phyloP scores from a whole-genome alignment of 2,888 invertebrate species.

The Trachelus tabidus region DNA sequence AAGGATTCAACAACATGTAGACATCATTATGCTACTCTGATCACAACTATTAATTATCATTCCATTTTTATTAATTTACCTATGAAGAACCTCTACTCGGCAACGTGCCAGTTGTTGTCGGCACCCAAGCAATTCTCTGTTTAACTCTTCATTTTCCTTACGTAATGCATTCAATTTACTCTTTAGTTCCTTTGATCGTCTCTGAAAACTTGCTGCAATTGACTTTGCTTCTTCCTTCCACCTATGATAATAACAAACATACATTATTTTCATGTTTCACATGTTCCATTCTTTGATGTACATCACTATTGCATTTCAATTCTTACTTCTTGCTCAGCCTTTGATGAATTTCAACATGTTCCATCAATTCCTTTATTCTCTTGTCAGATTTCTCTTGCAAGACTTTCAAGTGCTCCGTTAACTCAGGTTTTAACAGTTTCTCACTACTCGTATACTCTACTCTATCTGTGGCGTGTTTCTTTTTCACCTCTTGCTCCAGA shows the following conservation, averaged over 20 bases:
- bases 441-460: conserved; percentile 13
- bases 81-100: conserved; percentile 41
- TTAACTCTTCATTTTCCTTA: conserved; percentile 64
- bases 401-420: conserved; percentile 29
- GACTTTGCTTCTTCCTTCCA: conserved; percentile 76
- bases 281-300: conserved; percentile 37
- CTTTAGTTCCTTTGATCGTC: conserved; percentile 69
- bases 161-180: conserved; percentile 70
- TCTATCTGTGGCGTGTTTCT: conserved; percentile 33
- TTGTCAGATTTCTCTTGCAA: conserved; percentile 55
- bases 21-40: background rate
- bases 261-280: conserved; percentile 38
- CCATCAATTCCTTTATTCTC: conserved; percentile 70
- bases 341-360: conserved; percentile 72
- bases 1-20: background rate
- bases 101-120: conserved; percentile 47
- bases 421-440: conserved; percentile 22
- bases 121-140: conserved; percentile 52
- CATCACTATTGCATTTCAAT: conserved; percentile 40
- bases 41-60: background rate
- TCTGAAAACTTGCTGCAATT: conserved; percentile 73
- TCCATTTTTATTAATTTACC: conserved; percentile 30
- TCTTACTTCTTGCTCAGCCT: conserved; percentile 71
- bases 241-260: conserved; percentile 58
- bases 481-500: conserved; percentile 51